Evolutionary conservation across 2,888 invertebrate species (phyloP).

Genomic region (Cartodere bifasciata): DNA sequence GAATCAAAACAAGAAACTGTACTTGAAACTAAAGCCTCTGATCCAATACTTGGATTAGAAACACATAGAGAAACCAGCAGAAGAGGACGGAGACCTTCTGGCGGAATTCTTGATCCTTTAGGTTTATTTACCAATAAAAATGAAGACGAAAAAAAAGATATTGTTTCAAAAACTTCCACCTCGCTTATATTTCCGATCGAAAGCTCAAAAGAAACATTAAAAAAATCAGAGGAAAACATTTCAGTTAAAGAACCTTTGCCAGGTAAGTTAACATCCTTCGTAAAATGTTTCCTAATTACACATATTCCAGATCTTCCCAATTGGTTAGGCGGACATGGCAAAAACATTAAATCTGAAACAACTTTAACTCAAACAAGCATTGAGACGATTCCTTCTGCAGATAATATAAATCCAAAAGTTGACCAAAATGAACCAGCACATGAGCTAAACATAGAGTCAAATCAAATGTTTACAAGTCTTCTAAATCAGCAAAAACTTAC

Average conservation of each 20-base stretch:
- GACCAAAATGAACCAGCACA: slow-evolving; percentile 8
- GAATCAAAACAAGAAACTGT: slow-evolving; percentile 16
- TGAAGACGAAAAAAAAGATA: slow-evolving; percentile 6
- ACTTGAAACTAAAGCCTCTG: background rate
- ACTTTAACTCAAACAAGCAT: slow-evolving; percentile 2
- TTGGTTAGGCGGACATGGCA: slow-evolving; percentile 24
- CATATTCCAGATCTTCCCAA: slow-evolving; percentile 25
- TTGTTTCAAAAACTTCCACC: slow-evolving; percentile 5
- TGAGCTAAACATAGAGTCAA: slow-evolving; percentile 1
- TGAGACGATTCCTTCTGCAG: slow-evolving; percentile 1
- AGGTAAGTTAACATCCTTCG: too few species aligned
- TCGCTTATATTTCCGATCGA: background rate
- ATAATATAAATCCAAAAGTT: slow-evolving; percentile 3
- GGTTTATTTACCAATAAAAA: slow-evolving; percentile 32
- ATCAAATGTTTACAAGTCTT: slow-evolving; percentile 13
- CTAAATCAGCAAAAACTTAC: slow-evolving; percentile 25
- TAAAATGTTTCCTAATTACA: too few species aligned
- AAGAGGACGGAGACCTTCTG: slow-evolving; percentile 22
- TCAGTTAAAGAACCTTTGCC: too few species aligned
- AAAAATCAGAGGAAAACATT: background rate
- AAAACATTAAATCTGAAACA: slow-evolving; percentile 5
- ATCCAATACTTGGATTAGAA: background rate
- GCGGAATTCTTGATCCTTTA: slow-evolving; percentile 42
- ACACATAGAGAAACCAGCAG: slow-evolving; percentile 15
- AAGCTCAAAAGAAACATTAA: background rate